Base-by-base conservation (phyloP, 2,888 invertebrate species). In the Drosophila gaucha region DNA sequence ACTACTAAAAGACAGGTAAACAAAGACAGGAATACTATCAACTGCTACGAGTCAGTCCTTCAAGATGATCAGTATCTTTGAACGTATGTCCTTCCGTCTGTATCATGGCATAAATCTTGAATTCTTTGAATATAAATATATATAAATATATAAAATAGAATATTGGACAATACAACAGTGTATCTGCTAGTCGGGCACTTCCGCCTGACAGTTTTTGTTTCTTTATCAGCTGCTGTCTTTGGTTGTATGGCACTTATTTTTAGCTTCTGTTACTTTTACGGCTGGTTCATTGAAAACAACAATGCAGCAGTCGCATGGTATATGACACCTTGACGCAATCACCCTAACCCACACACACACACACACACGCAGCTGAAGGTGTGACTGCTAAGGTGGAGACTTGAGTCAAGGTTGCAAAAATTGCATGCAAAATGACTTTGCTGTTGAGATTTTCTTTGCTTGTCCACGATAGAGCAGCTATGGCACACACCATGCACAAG, bases 361-460 rank as follows among this genome's bases (percentile, higher is more conserved):
- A 35, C 31, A 14, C 28, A 26, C 31, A 33, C 9, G 26, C 12
- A 8, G 10, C 12, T 16, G 16, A 20, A 26, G 52, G 54, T 62
- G 50, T 30, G 56, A 36, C 54, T 66, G 50, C 35, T 57, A 75
- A 63, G 79, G 62, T 63, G 58, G 33, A 67, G 62, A 67, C 68
- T 80, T 64, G 64, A 72, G 66, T 66, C 78, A 84, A 88, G 87
- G 88, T 74, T 87, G 69, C 65, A 60, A 62, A 57, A 66, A 74
- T 70, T 80, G 74, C 72, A 88, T 86, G 76, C 69, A 74, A 78
- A 84, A 84, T 86, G 75, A 69, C 84, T 68, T 78, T 72, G 67
- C 67, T 66, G 80, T 80, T 80, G 76, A 85, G 84, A 84, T 86
- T 86, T 60, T 44, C 58, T 63, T 46, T 55, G 54, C 75, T 35